Conservation (phyloP, 2,888 invertebrate genomes). For the Scaptomyza tumidula region DNA sequence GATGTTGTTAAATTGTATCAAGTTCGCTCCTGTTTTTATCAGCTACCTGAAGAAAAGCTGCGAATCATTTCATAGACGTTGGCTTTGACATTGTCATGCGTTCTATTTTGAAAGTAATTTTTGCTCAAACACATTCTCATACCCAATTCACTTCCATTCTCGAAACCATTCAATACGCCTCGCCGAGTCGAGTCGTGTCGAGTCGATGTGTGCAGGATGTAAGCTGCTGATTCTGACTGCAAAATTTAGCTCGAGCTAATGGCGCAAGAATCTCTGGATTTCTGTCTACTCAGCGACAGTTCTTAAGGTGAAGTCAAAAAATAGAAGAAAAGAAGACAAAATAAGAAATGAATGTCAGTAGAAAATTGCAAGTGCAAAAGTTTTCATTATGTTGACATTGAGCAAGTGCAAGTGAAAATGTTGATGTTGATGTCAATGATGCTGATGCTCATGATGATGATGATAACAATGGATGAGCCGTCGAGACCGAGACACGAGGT, state of each 20-base stretch:
- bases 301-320: constrained; percentile 37
- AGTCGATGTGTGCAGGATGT: constrained; percentile 14
- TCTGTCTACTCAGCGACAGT: constrained; percentile 58
- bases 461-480: constrained; percentile 5
- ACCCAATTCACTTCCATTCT: constrained; percentile 11
- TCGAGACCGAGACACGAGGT: neutral
- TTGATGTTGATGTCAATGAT: constrained; percentile 5
- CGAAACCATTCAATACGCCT: constrained; percentile 24
- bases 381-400: constrained; percentile 65
- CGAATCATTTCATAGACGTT: constrained; percentile 56
- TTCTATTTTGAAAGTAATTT: constrained; percentile 29
- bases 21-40: constrained; percentile 37
- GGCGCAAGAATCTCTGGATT: constrained; percentile 47
- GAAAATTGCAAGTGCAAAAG: constrained; percentile 51
- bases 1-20: neutral
- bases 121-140: constrained; percentile 14
- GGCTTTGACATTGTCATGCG: constrained; percentile 54
- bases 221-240: constrained; percentile 40
- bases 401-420: constrained; percentile 34
- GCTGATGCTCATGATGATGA: constrained; percentile 13
- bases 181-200: constrained; percentile 17
- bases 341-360: neutral
- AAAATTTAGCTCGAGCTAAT: constrained; percentile 62
- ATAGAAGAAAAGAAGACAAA: neutral
- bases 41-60: constrained; percentile 22